Base-by-base conservation (phyloP, 2,797 vertebrate species). In the Microctenopoma lineatum region DNA sequence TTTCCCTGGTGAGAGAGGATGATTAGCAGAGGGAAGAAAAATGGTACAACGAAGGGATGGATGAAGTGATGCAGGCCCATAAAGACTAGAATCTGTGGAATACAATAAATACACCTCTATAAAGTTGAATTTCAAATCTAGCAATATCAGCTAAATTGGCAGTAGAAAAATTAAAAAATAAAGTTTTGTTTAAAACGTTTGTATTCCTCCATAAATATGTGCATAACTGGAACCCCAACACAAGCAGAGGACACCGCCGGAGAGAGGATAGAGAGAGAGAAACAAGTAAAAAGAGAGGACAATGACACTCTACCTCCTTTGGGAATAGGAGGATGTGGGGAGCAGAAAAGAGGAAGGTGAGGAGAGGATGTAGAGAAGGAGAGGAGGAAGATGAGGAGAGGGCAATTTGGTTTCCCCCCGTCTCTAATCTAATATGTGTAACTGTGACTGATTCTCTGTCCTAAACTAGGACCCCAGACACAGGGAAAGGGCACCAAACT, bases 361-460 rank as follows among this genome's bases (percentile, higher is more conserved):
- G 66, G 64, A 70, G 55, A 53, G 57, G 61, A 80, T 70, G 77
- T 41, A 70, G 73, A 55, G 79, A 73, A 73, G 77, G 66, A 77
- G 65, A 83, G 66, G 58, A 77, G 72, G 87, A 81, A 73, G 76
- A 83, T 70, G 67, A 87, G 81, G 75, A 77, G 80, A 86, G 82
- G 84, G 74, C 84, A 90, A 91, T 90, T 92, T 90, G 83, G 88
- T 87, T 87, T 85, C 77, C 77, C 68, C 84, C 85, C 79, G 78
- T 59, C 86, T 87, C 87, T 92, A 90, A 92, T 92, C 90, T 89
- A 93, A 92, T 92, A 90, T 90, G 85, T 89, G 87, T 89, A 92
- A 91, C 91, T 89, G 84, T 87, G 90, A 90, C 90, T 86, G 89
- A 90, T 90, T 90, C 85, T 84, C 86, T 83, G 86, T 88, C 77